Evolutionary conservation across 2,888 invertebrate genomes (phyloP).

Genomic region (Homarus gammarus): DNA sequence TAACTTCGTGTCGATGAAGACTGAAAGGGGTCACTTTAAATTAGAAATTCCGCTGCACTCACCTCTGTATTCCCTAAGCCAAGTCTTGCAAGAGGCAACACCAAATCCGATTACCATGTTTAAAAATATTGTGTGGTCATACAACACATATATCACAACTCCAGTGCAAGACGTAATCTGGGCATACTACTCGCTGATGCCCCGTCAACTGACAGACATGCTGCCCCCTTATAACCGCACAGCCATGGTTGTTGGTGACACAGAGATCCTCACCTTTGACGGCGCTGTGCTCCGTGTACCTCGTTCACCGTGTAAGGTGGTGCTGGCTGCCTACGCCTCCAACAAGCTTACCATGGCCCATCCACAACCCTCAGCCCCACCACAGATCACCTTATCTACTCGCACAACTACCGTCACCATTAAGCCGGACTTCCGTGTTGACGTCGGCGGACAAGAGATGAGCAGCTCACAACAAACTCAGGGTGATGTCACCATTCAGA

Average conservation of each 20-base stretch:
- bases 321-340: constrained; percentile 21
- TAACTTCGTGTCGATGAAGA: background rate
- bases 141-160: constrained; percentile 1
- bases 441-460: constrained; percentile 31
- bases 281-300: constrained; percentile 41
- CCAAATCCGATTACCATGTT: background rate
- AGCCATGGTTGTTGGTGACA: constrained; percentile 48
- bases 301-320: constrained; percentile 47
- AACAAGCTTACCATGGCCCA: constrained; percentile 38
- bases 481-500: constrained; percentile 9
- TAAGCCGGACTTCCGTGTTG: constrained; percentile 38
- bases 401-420: constrained; percentile 13
- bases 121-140: background rate
- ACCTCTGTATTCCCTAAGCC: background rate
- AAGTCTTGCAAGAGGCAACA: background rate
- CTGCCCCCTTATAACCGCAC: constrained; percentile 33
- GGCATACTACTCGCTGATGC: constrained; percentile 38
- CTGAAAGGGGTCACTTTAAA: background rate
- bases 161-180: constrained; percentile 14
- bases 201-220: background rate
- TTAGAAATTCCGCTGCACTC: background rate
- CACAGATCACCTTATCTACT: constrained; percentile 34
- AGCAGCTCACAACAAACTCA: constrained; percentile 2
- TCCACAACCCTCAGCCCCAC: constrained; percentile 28
- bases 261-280: constrained; percentile 61